phyloP scores from a whole-genome alignment of 2,113 vertebrate genomes.

The Phylloscopus trochilus region DNA sequence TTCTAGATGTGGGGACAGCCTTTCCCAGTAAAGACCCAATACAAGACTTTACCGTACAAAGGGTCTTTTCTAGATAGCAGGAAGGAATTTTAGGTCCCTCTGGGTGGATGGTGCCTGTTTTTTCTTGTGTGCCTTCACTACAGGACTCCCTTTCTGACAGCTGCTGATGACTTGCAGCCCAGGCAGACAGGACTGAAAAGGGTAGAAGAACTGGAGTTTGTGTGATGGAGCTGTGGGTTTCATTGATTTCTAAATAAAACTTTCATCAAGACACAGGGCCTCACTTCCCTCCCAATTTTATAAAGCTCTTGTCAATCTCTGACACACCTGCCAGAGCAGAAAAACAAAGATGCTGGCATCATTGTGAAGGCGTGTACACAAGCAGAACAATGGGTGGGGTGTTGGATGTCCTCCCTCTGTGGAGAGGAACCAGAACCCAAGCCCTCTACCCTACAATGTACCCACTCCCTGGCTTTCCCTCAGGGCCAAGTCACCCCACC shows the following conservation, averaged over 20 bases:
- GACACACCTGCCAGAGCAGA: neutral
- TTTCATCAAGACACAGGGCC: neutral
- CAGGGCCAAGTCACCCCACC: fast-evolving
- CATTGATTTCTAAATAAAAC: conserved; percentile 38
- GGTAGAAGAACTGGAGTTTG: neutral
- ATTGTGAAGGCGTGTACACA: neutral
- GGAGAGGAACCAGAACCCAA: neutral
- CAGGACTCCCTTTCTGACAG: neutral
- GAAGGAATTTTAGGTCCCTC: neutral
- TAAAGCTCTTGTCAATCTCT: conserved; percentile 34
- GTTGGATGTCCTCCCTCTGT: neutral
- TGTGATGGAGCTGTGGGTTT: neutral
- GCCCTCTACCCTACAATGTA: fast-evolving
- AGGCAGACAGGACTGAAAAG: neutral
- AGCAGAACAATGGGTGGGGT: neutral
- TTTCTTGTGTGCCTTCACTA: neutral
- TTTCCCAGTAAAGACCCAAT: neutral
- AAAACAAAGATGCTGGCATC: neutral
- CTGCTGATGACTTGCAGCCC: neutral
- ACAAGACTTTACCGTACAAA: neutral
- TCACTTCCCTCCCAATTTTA: neutral
- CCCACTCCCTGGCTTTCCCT: neutral
- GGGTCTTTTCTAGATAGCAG: neutral
- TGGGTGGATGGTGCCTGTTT: neutral
- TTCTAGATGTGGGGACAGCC: neutral